Percentiles rank a stretch among this genome's conserved stretches.
phyloP scores from a whole-genome alignment of 2,797 vertebrate genomes.

The Bovichtus variegatus region DNA sequence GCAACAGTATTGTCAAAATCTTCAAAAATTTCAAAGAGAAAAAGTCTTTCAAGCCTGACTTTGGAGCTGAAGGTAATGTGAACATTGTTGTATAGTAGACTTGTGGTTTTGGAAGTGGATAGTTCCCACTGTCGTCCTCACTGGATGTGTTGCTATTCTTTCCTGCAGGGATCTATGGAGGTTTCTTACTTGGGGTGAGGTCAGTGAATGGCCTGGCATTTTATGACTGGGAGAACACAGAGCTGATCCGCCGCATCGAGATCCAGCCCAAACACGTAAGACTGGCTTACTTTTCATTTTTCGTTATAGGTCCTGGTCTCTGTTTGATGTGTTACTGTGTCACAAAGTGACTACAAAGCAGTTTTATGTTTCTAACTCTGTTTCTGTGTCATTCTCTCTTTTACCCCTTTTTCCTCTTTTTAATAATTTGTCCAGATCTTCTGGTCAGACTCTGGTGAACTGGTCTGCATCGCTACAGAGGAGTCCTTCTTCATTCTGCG shows the following conservation, averaged over 20 bases:
- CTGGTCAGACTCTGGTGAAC: conserved; percentile 98
- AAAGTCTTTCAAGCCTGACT: conserved; percentile 99
- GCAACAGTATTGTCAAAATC: conserved; percentile 96
- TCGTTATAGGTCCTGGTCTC: neutral
- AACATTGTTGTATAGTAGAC: neutral
- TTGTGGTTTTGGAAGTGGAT: conserved; percentile 11
- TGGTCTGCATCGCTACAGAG: conserved; percentile 98
- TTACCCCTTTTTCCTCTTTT: neutral
- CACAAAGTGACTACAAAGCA: too few species aligned
- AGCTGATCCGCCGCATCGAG: conserved; percentile 97
- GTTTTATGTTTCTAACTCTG: neutral
- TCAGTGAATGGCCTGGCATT: conserved; percentile 97
- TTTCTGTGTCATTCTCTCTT: neutral
- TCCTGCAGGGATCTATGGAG: conserved; percentile 93
- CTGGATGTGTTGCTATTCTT: neutral
- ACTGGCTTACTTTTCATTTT: conserved; percentile 8
- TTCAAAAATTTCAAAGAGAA: conserved; percentile 99
- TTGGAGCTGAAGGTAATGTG: conserved; percentile 94
- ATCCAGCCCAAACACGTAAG: conserved; percentile 98
- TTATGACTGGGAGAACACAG: conserved; percentile 99
- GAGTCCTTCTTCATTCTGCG: conserved; percentile 99
- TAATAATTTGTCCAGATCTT: conserved; percentile 88
- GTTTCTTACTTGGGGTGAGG: conserved; percentile 94
- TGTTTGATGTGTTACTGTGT: too few species aligned
- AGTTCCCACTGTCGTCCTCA: conserved; percentile 5